Percentiles rank a stretch among this genome's conserved stretches.
Conservation (phyloP, 2,113 vertebrate species). For the Oreochromis aureus region DNA sequence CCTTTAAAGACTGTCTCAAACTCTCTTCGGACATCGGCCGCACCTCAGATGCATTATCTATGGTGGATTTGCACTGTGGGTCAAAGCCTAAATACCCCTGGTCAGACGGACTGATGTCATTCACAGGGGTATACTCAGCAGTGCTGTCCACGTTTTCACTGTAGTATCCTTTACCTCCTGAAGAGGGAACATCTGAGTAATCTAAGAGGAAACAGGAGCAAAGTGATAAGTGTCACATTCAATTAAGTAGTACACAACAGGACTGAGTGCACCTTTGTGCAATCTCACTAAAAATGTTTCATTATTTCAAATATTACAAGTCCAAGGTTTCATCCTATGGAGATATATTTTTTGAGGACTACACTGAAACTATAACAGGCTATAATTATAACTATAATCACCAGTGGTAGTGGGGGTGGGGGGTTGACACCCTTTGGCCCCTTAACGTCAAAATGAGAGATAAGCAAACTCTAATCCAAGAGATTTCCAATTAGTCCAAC, state of each 20-base stretch:
- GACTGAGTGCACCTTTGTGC: neutral
- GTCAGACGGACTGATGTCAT: constrained; percentile 52
- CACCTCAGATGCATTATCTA: constrained; percentile 68
- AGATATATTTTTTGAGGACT: neutral
- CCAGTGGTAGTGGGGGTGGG: too few relatives aligned
- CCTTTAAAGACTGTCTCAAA: constrained; percentile 86
- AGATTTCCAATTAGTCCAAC: neutral
- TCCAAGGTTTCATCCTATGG: neutral
- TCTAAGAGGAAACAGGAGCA: neutral
- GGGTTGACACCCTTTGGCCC: too few relatives aligned
- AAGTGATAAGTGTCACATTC: neutral
- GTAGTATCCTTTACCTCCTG: constrained; percentile 51
- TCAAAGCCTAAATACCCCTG: constrained; percentile 51
- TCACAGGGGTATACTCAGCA: constrained; percentile 29
- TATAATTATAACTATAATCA: neutral
- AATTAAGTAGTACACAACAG: neutral
- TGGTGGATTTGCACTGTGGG: constrained; percentile 26
- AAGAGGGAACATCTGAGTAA: constrained; percentile 46
- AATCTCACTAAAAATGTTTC: neutral
- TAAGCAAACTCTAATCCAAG: neutral
- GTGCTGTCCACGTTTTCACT: constrained; percentile 21
- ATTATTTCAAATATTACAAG: neutral
- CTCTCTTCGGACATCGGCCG: constrained; percentile 78
- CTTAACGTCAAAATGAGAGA: neutral
- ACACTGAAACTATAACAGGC: neutral